Evolutionary conservation across 2,888 invertebrate species (phyloP), one percentile per base, ranked within the genome.

Genomic region (Lochmaea crataegi): DNA sequence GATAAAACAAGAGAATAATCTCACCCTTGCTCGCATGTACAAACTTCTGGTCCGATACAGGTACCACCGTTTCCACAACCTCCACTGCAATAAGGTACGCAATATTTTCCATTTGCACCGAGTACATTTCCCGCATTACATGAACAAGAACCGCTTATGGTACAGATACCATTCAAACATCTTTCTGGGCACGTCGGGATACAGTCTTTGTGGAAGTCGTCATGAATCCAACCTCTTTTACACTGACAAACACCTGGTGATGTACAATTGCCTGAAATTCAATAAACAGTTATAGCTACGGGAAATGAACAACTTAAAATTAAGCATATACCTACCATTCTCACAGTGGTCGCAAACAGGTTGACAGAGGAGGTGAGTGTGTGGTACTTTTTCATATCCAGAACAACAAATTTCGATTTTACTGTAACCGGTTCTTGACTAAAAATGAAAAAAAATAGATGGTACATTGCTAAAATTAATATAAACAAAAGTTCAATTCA

Each of bases 341-440:
- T 91, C 83, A 78, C 94, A 94, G 10, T 91, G 90, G 32, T 88
- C 88, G 81, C 94, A 94, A 16, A 90, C 87, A 0, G 92, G 90
- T 58, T 90, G 90, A 82, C 93, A 93, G 67, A 88, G 87, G 70
- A 82, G 80, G 82, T 88, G 88, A 3, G 87, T 89, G 83, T 89
- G 89, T 7, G 88, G 87, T 83, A 92, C 91, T 12, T 91, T 89
- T 74, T 88, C 87, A 85, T 92, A 94, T 16, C 94, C 94, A 0
- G 90, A 89, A 82, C 94, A 94, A 83, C 94, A 94, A 32, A 91
- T 88, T 76, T 91, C 88, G 79, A 93, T 91, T 74, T 89, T 90
- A 81, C 92, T 93, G 80, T 91, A 88, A 26, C 90, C 89, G 7
- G 91, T 86, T 1, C 89, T 87, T 0, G 92, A 89, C 91, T 91